Evolutionary conservation across 2,888 invertebrate genomes (phyloP).

Genomic region (Merodon equestris): DNA sequence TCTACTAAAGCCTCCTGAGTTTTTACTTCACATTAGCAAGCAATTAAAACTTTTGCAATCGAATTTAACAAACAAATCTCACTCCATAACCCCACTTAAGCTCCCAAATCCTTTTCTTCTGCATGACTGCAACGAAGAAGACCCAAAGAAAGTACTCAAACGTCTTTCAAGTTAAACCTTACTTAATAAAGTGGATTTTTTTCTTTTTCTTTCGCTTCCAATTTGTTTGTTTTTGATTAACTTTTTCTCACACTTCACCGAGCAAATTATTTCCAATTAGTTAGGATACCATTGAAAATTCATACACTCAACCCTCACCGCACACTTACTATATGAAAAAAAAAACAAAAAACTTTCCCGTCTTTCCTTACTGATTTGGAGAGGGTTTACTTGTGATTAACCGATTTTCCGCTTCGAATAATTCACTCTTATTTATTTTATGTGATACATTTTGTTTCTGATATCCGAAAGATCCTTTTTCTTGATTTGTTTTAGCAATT

Average conservation of each 20-base stretch:
- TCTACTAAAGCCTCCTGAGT: too few relatives aligned
- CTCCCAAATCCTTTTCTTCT: constrained; percentile 11
- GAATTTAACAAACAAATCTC: neutral
- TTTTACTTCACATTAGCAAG: constrained; percentile 11
- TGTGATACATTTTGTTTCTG: neutral
- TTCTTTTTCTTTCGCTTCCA: neutral
- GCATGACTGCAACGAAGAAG: neutral
- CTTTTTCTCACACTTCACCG: constrained; percentile 22
- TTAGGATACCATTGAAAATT: constrained; percentile 25
- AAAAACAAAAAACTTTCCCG: neutral
- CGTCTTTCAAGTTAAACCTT: constrained; percentile 7
- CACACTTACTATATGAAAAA: neutral
- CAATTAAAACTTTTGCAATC: constrained; percentile 20
- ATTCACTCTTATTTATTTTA: constrained; percentile 8
- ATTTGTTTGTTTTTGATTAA: constrained; percentile 39
- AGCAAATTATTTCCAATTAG: constrained; percentile 26
- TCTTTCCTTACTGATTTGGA: too few relatives aligned
- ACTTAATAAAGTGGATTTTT: constrained; percentile 5
- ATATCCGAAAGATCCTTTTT: neutral
- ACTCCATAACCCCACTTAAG: constrained; percentile 2
- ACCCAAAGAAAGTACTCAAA: neutral
- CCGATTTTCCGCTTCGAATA: constrained; percentile 29
- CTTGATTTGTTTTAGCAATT: neutral
- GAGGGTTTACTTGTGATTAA: constrained; percentile 3
- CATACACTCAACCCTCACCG: too few relatives aligned